Conservation (phyloP, 2,888 invertebrate genomes). For the Lepidochitona cinerea region DNA sequence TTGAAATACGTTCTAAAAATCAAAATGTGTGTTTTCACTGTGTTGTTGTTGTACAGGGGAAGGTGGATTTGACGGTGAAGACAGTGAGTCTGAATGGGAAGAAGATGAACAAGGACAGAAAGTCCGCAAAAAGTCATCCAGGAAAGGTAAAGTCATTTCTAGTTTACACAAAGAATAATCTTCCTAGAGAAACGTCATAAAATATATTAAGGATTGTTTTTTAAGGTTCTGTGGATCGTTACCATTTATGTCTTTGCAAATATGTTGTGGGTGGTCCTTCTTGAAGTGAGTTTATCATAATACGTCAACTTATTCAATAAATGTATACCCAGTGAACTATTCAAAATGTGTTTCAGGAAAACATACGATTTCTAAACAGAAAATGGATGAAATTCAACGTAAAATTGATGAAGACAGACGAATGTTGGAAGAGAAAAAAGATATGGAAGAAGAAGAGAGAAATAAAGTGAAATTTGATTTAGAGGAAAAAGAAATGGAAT, state of each 20-base stretch:
- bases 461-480: slow-evolving; percentile 77
- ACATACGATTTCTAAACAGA: slow-evolving; percentile 69
- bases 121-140: slow-evolving; percentile 42
- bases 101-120: slow-evolving; percentile 53
- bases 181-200: too few relatives aligned
- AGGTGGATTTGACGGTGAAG: slow-evolving; percentile 45
- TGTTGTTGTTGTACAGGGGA: too few relatives aligned
- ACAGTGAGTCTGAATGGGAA: slow-evolving; percentile 56
- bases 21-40: too few relatives aligned
- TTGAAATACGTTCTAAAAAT: too few relatives aligned
- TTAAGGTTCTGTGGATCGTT: too few relatives aligned
- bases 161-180: too few relatives aligned
- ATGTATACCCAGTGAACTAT: background rate
- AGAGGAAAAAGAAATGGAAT: slow-evolving; percentile 79
- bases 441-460: slow-evolving; percentile 77
- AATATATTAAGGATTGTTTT: too few relatives aligned
- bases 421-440: slow-evolving; percentile 71
- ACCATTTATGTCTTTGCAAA: too few relatives aligned
- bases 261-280: too few relatives aligned
- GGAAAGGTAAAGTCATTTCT: too few relatives aligned
- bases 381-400: slow-evolving; percentile 72
- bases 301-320: too few relatives aligned
- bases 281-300: too few relatives aligned
- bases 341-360: background rate
- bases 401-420: slow-evolving; percentile 72